Base-by-base conservation (phyloP, 2,888 invertebrate species). In the Cephus rjabovi region DNA sequence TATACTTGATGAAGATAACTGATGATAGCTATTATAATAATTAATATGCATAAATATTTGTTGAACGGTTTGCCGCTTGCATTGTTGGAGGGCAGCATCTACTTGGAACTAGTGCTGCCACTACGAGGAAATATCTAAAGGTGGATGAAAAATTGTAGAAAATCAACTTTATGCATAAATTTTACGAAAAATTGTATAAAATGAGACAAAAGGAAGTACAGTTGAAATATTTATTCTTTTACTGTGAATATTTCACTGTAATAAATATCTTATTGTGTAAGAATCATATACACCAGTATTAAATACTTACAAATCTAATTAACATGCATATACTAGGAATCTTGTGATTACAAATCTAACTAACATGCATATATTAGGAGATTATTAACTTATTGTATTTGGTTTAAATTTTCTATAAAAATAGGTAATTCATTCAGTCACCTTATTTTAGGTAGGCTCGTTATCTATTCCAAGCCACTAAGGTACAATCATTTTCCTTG, bases 401-500 rank as follows among this genome's bases (percentile, higher is more conserved):
- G 9, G 2, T 56, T 56, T 23, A 56, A 23, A 56, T 23, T 56
- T 23, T 23, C 56, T 23, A 56, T 56, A 15, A 56, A 56, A 56
- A 56, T 56, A 56, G 2, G 56, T 56, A 2, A 56, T 56, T 56
- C 56, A 56, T 56, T 56, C 15, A 56, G 15, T 56, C 56, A 56
- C 23, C 56, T 56, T 56, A 23, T 2, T 56, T 23, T 23, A 56
- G 23, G 56, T 23, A 56, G 56, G 23, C 23, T 56, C 23, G 9
- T 23, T 56, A 56, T 56, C 56, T 56, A 23, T 23, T 56, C 56
- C 56, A 56, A 56, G 56, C 56, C 9, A 56, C 23, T 56, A 56
- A 56, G 56, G 37, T 69, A 77, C 86, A 92, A 74, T 91, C 91
- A 12, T 77, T 83, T 0, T 84, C 73, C 15, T 81, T 81, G 73